phyloP scores from a whole-genome alignment of 2,797 vertebrate species.

The Gymnopithys bicolor region DNA sequence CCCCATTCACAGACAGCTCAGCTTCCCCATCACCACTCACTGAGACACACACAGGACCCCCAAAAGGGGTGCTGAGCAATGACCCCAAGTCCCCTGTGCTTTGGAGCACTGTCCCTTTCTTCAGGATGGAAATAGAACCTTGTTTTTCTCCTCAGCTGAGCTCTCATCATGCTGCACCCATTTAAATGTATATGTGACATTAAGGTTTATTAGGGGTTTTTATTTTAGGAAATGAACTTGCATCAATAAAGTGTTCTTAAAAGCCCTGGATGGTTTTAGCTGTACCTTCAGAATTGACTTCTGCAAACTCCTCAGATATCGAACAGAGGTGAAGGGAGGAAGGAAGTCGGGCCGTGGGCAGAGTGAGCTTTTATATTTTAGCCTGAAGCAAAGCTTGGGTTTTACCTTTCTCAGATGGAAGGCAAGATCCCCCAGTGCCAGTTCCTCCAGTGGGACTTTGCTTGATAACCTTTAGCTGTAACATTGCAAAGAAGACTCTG shows the following conservation, averaged over 20 bases:
- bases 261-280: constrained; percentile 43
- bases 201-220: constrained; percentile 45
- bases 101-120: neutral
- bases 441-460: neutral
- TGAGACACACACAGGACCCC: neutral
- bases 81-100: neutral
- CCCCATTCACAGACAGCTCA: neutral
- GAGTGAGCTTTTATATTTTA: neutral
- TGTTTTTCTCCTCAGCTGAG: neutral
- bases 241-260: constrained; percentile 51
- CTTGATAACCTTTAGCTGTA: constrained; percentile 63
- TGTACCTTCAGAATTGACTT: constrained; percentile 28
- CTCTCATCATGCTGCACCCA: neutral
- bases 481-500: constrained; percentile 32
- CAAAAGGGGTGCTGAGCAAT: neutral
- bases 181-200: constrained; percentile 11
- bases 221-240: constrained; percentile 43
- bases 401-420: constrained; percentile 19
- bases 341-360: neutral
- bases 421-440: neutral
- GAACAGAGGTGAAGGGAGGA: neutral
- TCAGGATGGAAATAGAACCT: neutral
- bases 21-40: neutral
- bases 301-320: neutral
- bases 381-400: neutral